phyloP scores from a whole-genome alignment of 92 coral and sea anemone species.

The Palythoa grandiflora region DNA sequence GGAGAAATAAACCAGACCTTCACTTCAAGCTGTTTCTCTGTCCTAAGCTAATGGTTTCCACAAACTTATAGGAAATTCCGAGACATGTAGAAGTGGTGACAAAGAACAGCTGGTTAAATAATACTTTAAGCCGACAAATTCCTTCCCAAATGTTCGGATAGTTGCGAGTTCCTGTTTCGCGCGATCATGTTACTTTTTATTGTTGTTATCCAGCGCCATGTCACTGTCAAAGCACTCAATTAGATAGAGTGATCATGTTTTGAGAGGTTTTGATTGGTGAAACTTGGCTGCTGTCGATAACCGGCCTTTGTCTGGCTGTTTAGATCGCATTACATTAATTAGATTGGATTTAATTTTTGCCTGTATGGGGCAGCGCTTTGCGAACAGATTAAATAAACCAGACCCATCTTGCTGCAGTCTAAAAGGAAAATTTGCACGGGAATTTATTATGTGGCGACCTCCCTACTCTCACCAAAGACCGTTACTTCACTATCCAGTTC shows the following conservation, averaged over 20 bases:
- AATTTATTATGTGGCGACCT: slow-evolving; percentile 88
- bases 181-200: slow-evolving; percentile 58
- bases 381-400: slow-evolving; percentile 89
- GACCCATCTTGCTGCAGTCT: slow-evolving; percentile 76
- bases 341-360: slow-evolving; percentile 76
- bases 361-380: slow-evolving; percentile 77
- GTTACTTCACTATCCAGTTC: slow-evolving; percentile 79
- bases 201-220: slow-evolving; percentile 49
- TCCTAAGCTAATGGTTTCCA: slow-evolving; percentile 24
- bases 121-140: slow-evolving; percentile 66
- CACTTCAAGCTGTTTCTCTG: slow-evolving; percentile 25
- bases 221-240: slow-evolving; percentile 66
- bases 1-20: slow-evolving; percentile 35
- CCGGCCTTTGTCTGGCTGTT: slow-evolving; percentile 61
- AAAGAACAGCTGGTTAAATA: slow-evolving; percentile 66
- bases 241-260: slow-evolving; percentile 46
- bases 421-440: slow-evolving; percentile 64
- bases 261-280: slow-evolving; percentile 55
- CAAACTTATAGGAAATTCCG: slow-evolving; percentile 44
- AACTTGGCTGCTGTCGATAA: slow-evolving; percentile 37
- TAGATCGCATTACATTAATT: slow-evolving; percentile 74
- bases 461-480: slow-evolving; percentile 90
- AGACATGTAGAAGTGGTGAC: slow-evolving; percentile 5
- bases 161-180: slow-evolving; percentile 60
- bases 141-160: slow-evolving; percentile 66